Evolutionary conservation across 1,140 invertebrate species (phyloP).

Genomic region (Apis dorsata): DNA sequence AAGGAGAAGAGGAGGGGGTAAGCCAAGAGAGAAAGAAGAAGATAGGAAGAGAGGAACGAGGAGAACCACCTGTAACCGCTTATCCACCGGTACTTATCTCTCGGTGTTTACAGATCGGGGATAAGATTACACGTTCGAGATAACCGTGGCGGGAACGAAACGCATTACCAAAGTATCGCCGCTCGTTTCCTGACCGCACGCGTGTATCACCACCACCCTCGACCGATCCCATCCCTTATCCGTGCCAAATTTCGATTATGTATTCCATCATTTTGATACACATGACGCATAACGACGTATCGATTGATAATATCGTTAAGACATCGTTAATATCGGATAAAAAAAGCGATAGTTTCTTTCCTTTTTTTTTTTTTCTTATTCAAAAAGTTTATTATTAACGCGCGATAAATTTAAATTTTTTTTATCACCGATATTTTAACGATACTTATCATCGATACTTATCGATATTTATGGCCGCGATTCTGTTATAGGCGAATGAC

Average conservation of each 20-base stretch:
- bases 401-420: too few relatives aligned
- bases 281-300: too few relatives aligned
- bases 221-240: too few relatives aligned
- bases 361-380: too few relatives aligned
- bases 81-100: constrained; percentile 61
- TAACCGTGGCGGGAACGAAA: constrained; percentile 37
- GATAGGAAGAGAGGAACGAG: constrained; percentile 3
- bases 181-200: constrained; percentile 21
- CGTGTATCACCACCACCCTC: not conserved
- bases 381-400: too few relatives aligned
- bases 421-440: too few relatives aligned
- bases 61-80: constrained; percentile 64
- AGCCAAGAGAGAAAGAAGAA: not conserved
- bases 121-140: constrained; percentile 61
- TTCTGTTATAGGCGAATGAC: too few relatives aligned
- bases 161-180: constrained; percentile 57
- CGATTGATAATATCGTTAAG: too few relatives aligned
- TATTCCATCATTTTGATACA: not conserved
- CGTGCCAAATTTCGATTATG: not conserved
- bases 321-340: too few relatives aligned
- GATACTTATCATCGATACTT: too few relatives aligned
- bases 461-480: too few relatives aligned
- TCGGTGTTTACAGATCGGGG: constrained; percentile 61
- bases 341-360: too few relatives aligned
- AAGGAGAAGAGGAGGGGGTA: not conserved